Percentiles rank a stretch among this genome's conserved stretches.
Conservation (phyloP, 1,140 invertebrate species). For the Drosophila elegans region DNA sequence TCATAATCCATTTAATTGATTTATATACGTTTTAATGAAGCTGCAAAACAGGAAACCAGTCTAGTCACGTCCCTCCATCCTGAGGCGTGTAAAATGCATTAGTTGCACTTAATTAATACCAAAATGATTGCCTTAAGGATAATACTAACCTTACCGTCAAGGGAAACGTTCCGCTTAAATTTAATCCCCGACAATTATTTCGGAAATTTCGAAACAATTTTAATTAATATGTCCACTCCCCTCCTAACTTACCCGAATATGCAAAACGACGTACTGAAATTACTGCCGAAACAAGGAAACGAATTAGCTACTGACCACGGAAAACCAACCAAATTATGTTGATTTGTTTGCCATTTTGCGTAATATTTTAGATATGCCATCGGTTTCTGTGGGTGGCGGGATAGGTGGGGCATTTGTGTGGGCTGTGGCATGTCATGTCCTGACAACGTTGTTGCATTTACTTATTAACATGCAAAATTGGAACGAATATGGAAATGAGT, state of each 20-base stretch:
- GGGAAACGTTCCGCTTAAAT: constrained; percentile 10
- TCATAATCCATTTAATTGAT: constrained; percentile 68
- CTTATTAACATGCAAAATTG: constrained; percentile 40
- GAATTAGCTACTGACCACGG: constrained; percentile 56
- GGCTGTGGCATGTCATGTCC: constrained; percentile 27
- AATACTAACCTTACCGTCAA: constrained; percentile 11
- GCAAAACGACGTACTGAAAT: constrained; percentile 16
- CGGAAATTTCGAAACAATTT: constrained; percentile 21
- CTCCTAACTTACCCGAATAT: constrained; percentile 1
- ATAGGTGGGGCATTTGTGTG: background rate
- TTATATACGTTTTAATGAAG: constrained; percentile 66
- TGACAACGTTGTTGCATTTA: constrained; percentile 20
- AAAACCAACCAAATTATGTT: constrained; percentile 54
- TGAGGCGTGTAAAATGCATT: constrained; percentile 58
- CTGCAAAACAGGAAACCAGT: constrained; percentile 31
- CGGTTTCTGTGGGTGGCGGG: constrained; percentile 7
- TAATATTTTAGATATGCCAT: constrained; percentile 42
- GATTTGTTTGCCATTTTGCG: constrained; percentile 66
- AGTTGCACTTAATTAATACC: constrained; percentile 64
- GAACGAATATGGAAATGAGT: constrained; percentile 8
- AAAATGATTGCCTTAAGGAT: constrained; percentile 29
- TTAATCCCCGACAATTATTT: constrained; percentile 13
- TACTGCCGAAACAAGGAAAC: constrained; percentile 20
- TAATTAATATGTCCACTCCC: constrained; percentile 33
- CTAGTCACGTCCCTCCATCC: constrained; percentile 18